These are phyloP conservation scores for Psylliodes chrysocephalus DNA, from an alignment of 2,888 invertebrate species.

Conservation along the genomic window DNA sequence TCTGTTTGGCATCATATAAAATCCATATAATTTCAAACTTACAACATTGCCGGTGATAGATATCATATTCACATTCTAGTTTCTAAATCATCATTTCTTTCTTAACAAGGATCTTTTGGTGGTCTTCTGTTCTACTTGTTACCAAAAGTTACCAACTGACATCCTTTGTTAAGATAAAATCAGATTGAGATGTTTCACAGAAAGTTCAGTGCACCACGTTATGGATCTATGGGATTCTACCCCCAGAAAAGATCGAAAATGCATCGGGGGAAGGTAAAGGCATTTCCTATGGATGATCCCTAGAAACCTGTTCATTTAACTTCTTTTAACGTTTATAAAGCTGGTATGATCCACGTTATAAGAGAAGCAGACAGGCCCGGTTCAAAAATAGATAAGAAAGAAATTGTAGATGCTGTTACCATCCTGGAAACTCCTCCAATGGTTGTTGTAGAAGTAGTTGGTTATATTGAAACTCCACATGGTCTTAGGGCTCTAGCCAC, in stretches of 20 bases:
- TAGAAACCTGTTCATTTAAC: conserved; percentile 97
- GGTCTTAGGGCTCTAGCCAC: conserved; percentile 95
- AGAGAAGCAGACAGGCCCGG: conserved; percentile 92
- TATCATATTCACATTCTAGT: too few species aligned
- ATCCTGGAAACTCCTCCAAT: conserved; percentile 98
- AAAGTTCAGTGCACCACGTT: conserved; percentile 99
- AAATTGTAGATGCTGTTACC: conserved; percentile 99
- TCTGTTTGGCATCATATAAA: too few species aligned
- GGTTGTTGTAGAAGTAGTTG: conserved; percentile 98
- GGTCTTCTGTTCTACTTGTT: too few species aligned
- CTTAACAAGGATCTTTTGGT: too few species aligned
- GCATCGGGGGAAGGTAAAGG: conserved; percentile 99
- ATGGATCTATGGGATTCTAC: conserved; percentile 99
- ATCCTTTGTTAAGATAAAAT: too few species aligned
- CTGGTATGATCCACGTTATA: conserved; percentile 99
- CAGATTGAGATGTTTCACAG: conserved; percentile 98
- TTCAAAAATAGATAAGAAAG: conserved; percentile 99
- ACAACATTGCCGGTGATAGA: too few species aligned
- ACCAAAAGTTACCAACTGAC: too few species aligned
- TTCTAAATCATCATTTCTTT: too few species aligned
- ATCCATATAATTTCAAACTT: too few species aligned
- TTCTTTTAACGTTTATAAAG: conserved; percentile 98
- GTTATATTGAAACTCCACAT: conserved; percentile 98
- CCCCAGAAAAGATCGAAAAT: conserved; percentile 97
- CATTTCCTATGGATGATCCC: conserved; percentile 98